Conservation (phyloP, 2,113 vertebrate species). For the Corydoras sp. region DNA sequence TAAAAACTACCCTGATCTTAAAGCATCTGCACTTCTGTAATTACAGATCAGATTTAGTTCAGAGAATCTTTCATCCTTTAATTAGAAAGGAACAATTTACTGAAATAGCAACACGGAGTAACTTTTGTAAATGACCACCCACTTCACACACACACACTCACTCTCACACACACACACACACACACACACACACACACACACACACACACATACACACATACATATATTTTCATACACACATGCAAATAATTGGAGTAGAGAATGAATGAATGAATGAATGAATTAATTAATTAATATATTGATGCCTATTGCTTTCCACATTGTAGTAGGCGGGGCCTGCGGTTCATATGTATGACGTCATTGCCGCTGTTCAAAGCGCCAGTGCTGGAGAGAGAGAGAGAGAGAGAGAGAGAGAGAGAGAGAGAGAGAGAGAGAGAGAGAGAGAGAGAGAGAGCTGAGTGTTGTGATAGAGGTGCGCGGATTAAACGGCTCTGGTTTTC, state of each 20-base stretch:
- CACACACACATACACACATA: constrained; percentile 4
- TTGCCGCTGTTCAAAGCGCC: constrained; percentile 66
- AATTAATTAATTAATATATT: neutral
- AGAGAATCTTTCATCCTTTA: too few species aligned
- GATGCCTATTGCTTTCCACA: neutral
- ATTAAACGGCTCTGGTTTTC: neutral
- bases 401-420: constrained; percentile 20
- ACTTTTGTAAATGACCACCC: neutral
- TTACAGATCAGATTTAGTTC: too few species aligned
- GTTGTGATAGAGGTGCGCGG: neutral
- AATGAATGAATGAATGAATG: neutral
- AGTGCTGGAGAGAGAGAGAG: constrained; percentile 66
- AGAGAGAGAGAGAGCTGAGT: neutral
- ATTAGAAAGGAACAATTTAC: too few species aligned
- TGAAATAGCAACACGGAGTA: too few species aligned
- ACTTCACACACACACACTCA: neutral
- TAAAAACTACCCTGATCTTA: too few species aligned
- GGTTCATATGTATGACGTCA: constrained; percentile 59
- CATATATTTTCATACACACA: too few species aligned
- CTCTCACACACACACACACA: neutral
- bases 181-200: constrained; percentile 5
- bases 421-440: neutral
- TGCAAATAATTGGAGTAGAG: too few species aligned
- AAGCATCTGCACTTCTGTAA: too few species aligned
- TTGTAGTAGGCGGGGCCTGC: constrained; percentile 53